Evolutionary conservation across 2,888 invertebrate species (phyloP).

Genomic region (Adelognathus sp.): DNA sequence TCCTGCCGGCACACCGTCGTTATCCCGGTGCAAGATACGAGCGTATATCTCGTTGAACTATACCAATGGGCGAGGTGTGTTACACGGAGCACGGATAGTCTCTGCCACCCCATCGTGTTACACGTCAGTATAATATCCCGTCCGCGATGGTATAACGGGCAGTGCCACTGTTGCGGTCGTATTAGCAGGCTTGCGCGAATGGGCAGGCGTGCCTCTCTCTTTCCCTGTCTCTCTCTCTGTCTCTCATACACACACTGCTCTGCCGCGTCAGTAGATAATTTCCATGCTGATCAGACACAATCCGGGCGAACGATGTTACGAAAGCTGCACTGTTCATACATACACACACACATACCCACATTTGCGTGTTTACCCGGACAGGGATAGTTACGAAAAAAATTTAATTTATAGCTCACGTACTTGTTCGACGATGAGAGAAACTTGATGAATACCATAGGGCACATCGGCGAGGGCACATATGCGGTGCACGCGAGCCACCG

Average conservation of each 20-base stretch:
- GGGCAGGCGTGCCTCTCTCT: constrained; percentile 17
- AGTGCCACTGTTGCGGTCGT: constrained; percentile 45
- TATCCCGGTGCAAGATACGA: constrained; percentile 49
- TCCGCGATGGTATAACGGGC: constrained; percentile 34
- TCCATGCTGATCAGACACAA: constrained; percentile 42
- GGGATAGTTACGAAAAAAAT: too few species aligned
- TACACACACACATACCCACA: background rate
- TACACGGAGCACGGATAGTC: constrained; percentile 5
- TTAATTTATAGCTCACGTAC: background rate
- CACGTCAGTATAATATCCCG: constrained; percentile 49
- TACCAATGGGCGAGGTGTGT: constrained; percentile 44
- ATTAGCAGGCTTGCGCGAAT: constrained; percentile 25
- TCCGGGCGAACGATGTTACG: constrained; percentile 4
- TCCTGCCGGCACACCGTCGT: constrained; percentile 47
- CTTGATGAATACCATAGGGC: background rate
- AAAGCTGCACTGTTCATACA: background rate
- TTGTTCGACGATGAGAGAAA: background rate
- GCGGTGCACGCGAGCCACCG: background rate
- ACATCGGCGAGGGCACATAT: background rate
- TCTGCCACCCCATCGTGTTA: constrained; percentile 25
- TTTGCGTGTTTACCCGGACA: too few species aligned
- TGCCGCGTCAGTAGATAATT: constrained; percentile 50
- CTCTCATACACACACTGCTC: too few species aligned
- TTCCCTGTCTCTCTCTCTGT: too few species aligned
- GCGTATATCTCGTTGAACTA: constrained; percentile 58